Base-by-base conservation (phyloP, 2,888 invertebrate genomes). In the Ophion ellenae region DNA sequence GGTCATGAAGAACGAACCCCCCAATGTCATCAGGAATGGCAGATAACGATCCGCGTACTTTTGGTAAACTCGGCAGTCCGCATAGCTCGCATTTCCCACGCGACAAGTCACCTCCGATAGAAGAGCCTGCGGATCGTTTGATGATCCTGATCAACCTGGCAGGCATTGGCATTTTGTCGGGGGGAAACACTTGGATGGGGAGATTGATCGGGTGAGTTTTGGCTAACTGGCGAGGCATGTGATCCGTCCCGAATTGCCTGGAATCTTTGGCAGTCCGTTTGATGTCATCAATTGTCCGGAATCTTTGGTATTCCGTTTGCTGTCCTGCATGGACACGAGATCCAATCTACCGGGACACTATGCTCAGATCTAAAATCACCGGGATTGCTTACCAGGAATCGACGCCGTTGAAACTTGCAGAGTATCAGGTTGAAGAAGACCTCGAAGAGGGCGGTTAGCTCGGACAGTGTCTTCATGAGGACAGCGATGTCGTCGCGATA, bases 21-120 rank as follows among this genome's bases (percentile, higher is more conserved):
- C 87, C 11, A 90, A 86, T 53, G 85, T 79, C 7, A 86, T 32
- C 10, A 92, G 90, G 28, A 90, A 83, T 59, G 80, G 83, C 24
- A 89, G 89, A 61, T 91, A 91, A 67, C 89, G 89, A 66, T 90
- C 86, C 5, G 90, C 79, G 82, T 91, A 91, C 69, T 89, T 89
- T 36, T 91, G 87, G 36, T 92, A 69, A 9, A 91, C 61, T 2
- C 24, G 45, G 32, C 64, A 80, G 64, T 92, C 90, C 5, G 79
- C 4, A 2, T 36, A 5, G 3, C 87, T 81, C 5, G 87, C 84
- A 17, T 82, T 75, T 0, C 74, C 45, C 20, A 90, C 66, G 76
- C 90, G 91, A n/a, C 67, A 17, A 28, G 86, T 84, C 2, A 92
- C 84, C 80, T 91, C 90, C 6, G 76, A 17, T 4, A 92, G 78